phyloP scores from a whole-genome alignment of 2,797 vertebrate genomes.

The Gadopsis bispinosus region DNA sequence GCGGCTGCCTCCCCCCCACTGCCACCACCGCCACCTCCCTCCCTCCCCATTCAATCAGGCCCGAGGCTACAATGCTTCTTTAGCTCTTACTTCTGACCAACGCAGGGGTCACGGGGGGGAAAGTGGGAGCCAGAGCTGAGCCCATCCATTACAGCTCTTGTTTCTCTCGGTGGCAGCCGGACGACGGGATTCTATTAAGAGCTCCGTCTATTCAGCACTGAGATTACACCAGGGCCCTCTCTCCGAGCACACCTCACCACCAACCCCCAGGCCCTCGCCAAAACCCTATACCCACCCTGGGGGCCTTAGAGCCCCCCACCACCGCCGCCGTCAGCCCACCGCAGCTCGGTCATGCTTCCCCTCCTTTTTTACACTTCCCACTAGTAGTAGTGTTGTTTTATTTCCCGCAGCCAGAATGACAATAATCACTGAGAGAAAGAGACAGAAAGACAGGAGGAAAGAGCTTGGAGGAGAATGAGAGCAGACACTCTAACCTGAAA shows the following conservation, averaged over 20 bases:
- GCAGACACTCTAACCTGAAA: constrained; percentile 66
- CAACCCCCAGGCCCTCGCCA: constrained; percentile 72
- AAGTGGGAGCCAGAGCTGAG: constrained; percentile 91
- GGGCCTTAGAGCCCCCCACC: constrained; percentile 61
- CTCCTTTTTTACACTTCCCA: constrained; percentile 66
- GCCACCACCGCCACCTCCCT: constrained; percentile 75
- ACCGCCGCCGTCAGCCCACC: constrained; percentile 35
- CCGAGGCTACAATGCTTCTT: constrained; percentile 97
- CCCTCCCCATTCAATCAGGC: constrained; percentile 97
- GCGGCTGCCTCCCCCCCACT: constrained; percentile 81
- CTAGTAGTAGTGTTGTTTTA: constrained; percentile 52
- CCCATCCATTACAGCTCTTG: constrained; percentile 96
- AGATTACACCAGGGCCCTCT: constrained; percentile 85
- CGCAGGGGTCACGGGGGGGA: constrained; percentile 89
- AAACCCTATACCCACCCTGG: constrained; percentile 72
- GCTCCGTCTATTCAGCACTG: constrained; percentile 85
- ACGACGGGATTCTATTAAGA: constrained; percentile 94
- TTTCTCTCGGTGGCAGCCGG: constrained; percentile 92
- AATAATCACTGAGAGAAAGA: constrained; percentile 71
- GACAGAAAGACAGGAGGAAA: constrained; percentile 62
- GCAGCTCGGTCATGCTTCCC: constrained; percentile 24
- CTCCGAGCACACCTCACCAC: constrained; percentile 72
- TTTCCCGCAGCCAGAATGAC: constrained; percentile 55
- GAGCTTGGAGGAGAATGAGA: constrained; percentile 60
- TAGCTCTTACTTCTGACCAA: constrained; percentile 96